Base-by-base conservation (phyloP, 2,113 vertebrate genomes). In the Furnarius figulus region DNA sequence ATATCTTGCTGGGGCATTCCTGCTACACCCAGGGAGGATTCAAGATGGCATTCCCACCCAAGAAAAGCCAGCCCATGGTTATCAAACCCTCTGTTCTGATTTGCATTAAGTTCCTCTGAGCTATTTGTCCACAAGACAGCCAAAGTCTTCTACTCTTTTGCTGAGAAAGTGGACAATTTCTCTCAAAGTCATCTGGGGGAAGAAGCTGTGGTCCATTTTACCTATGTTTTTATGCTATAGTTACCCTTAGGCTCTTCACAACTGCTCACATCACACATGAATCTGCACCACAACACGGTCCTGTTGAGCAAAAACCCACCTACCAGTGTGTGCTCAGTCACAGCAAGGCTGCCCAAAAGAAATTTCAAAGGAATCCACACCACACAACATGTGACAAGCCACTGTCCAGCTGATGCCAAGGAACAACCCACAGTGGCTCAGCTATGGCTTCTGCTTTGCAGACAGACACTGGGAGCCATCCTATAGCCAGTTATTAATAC, bases 291-390 rank as follows among this genome's bases (percentile, higher is more conserved):
- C 19, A 33, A 7, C 16, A 6, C 0, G 1, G 27, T 24, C 44
- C 66, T 10, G 11, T 28, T 20, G 44, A 35, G 72, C 33, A 33
- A 61, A 61, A 61, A 58, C 8, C 18, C 83, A 63, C 62, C 10
- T 59, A 15, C 8, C 1, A 0, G 13, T 0, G 0, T 4, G 24
- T 31, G 21, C 50, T 53, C 14, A 35, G 50, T 55, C 80, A 49
- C 39, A 35, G 40, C 0, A 0, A 31, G 47, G 74, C 73, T 70
- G 49, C 82, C 81, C 74, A 56, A 89, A 30, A 52, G 58, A 28
- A n/a, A 9, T 46, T 24, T 22, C n/a, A n/a, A 14, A 80, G 72
- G 83, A 88, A 33, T 18, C 42, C 44, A 17, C 14, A 20, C 33
- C 49, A 4, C 12, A 15, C 6, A 8, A 9, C 67, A 12, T 44